phyloP scores from a whole-genome alignment of 37 sponge, comb jelly and placozoan genomes.

The Corticium candelabrum region DNA sequence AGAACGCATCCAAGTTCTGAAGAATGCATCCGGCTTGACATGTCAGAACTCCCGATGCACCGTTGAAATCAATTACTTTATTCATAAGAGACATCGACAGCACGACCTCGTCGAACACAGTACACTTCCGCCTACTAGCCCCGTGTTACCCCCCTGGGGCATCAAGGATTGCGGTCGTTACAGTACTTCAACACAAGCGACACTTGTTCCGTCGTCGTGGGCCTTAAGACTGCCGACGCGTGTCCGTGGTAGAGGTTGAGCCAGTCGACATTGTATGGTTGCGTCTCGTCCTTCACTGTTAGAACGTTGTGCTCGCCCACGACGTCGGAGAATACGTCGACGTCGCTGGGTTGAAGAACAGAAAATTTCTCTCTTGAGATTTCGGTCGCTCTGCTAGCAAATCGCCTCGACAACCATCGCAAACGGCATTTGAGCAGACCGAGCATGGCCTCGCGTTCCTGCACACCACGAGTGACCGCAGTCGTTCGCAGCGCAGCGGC shows the following conservation, averaged over 20 bases:
- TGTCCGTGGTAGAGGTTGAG: constrained; percentile 21
- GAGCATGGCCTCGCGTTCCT: too few relatives aligned
- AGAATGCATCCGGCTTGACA: constrained; percentile 89
- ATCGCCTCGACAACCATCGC: too few relatives aligned
- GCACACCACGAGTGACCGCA: too few relatives aligned
- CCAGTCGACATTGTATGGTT: constrained; percentile 86
- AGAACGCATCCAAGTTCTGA: constrained; percentile 39
- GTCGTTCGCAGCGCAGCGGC: too few relatives aligned
- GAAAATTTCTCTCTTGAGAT: too few relatives aligned
- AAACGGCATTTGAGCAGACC: too few relatives aligned
- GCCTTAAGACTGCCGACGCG: constrained; percentile 72
- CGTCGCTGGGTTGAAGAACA: too few relatives aligned
- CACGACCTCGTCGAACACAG: constrained; percentile 86
- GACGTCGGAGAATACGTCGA: constrained; percentile 36
- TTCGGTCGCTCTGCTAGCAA: too few relatives aligned
- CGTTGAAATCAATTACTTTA: constrained; percentile 56
- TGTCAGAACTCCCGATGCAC: constrained; percentile 51
- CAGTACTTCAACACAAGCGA: constrained; percentile 70
- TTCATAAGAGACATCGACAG: constrained; percentile 84
- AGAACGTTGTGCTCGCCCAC: constrained; percentile 40
- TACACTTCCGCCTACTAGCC: constrained; percentile 90
- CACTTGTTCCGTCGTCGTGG: constrained; percentile 61
- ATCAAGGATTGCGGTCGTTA: constrained; percentile 68
- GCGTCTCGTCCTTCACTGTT: constrained; percentile 43
- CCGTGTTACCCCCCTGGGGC: constrained; percentile 98